phyloP scores from a whole-genome alignment of 2,888 invertebrate species.

The Archips crataeganus region DNA sequence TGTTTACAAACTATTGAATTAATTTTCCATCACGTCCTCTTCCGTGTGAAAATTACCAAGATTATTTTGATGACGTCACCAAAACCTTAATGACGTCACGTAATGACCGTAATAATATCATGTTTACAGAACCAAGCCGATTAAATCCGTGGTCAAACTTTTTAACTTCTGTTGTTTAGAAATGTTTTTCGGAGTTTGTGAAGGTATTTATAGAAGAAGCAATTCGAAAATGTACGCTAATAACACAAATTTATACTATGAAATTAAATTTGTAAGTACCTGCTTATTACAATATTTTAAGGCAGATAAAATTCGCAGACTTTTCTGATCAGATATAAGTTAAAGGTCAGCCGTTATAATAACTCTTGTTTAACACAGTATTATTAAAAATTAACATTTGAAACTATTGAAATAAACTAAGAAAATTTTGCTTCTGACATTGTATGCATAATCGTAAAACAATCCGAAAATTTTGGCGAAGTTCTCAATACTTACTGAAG shows the following conservation, averaged over 20 bases:
- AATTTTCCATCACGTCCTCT: slow-evolving; percentile 53
- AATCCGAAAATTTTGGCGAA: no score
- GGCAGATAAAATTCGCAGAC: no score
- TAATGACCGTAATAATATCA: slow-evolving; percentile 33
- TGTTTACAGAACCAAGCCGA: slow-evolving; percentile 16
- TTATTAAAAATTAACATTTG: no score
- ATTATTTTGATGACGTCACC: slow-evolving; percentile 47
- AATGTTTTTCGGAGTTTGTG: background rate
- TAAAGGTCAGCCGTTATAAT: no score
- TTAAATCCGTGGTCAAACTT: slow-evolving; percentile 6
- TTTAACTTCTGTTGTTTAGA: background rate
- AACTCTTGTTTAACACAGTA: no score
- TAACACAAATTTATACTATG: background rate
- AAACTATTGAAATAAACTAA: no score
- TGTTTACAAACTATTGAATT: slow-evolving; percentile 53
- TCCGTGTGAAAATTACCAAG: slow-evolving; percentile 54
- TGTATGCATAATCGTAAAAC: no score
- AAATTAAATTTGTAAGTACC: background rate
- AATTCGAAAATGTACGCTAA: background rate
- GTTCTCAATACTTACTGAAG: no score
- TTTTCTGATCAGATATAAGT: background rate
- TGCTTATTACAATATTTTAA: no score
- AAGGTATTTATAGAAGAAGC: background rate
- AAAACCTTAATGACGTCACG: background rate
- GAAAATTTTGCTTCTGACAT: no score